Percentiles rank a stretch among this genome's conserved stretches.
Conservation (phyloP, 30 jellyfish, hydroid and myxozoan species). For the Nemopilema nomurai region DNA sequence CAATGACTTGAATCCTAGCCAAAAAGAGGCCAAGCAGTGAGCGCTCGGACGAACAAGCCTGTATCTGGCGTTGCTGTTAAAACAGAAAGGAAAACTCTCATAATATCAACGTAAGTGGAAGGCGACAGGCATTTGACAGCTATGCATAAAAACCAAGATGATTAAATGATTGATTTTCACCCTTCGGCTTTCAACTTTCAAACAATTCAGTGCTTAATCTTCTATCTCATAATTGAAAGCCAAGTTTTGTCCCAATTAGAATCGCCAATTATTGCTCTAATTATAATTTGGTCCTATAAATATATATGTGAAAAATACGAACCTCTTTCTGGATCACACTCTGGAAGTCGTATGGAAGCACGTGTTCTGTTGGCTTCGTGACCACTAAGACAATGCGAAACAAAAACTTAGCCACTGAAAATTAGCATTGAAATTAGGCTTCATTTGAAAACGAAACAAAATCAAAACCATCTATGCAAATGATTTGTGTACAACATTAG, state of each 20-base stretch:
- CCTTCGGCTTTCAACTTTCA: no score
- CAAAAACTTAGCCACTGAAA: neutral
- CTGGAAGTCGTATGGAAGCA: constrained; percentile 94
- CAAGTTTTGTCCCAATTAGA: no score
- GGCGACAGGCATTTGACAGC: no score
- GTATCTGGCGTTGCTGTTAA: constrained; percentile 73
- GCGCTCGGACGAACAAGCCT: constrained; percentile 87
- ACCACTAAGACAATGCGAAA: constrained; percentile 75
- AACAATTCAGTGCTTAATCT: no score
- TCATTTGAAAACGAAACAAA: neutral
- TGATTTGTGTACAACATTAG: no score
- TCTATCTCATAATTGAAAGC: no score
- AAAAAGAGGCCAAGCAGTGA: constrained; percentile 89
- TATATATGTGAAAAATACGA: neutral
- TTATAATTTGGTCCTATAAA: no score
- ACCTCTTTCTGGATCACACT: constrained; percentile 77
- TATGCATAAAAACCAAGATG: neutral
- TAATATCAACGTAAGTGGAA: no score
- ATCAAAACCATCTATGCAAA: no score
- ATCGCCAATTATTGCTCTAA: no score
- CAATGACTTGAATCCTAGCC: constrained; percentile 85
- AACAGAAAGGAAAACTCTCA: neutral
- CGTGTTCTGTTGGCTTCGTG: constrained; percentile 92
- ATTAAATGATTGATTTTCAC: no score
- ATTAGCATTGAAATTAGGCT: neutral